Conservation (phyloP, 2,888 invertebrate genomes). For the Drosophila stalkeri region DNA sequence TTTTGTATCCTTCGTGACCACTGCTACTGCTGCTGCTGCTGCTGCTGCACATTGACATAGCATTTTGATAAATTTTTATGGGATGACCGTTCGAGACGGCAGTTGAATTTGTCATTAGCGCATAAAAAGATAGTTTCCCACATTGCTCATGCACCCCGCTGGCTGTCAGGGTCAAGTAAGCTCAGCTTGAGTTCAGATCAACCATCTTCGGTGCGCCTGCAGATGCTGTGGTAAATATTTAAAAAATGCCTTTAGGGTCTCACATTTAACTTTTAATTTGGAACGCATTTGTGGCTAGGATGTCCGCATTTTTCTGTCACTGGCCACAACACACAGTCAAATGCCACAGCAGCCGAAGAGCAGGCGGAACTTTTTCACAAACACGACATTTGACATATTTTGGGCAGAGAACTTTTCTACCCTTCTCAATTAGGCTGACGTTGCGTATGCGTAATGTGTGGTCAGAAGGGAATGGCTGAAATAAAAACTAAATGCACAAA, state of each 20-base stretch:
- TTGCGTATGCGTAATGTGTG: conserved; percentile 71
- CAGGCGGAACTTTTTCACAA: conserved; percentile 33
- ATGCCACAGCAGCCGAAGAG: conserved; percentile 25
- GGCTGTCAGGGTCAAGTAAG: conserved; percentile 10
- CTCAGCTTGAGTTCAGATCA: conserved; percentile 7
- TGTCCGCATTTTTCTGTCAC: conserved; percentile 55
- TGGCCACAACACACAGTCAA: conserved; percentile 30
- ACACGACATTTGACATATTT: conserved; percentile 75
- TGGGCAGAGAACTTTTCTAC: conserved; percentile 64
- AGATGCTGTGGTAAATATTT: conserved; percentile 19
- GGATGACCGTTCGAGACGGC: conserved; percentile 18
- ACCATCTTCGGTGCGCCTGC: neutral
- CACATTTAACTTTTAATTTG: conserved; percentile 50
- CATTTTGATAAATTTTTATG: conserved; percentile 55
- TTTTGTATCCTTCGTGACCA: neutral
- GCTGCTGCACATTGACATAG: conserved; percentile 30
- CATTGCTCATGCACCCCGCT: conserved; percentile 25
- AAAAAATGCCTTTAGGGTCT: conserved; percentile 23
- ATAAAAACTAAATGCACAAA: conserved; percentile 42
- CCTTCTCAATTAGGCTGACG: conserved; percentile 80
- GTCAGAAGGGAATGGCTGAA: conserved; percentile 22
- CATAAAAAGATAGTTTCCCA: conserved; percentile 10
- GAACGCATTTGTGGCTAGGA: conserved; percentile 28
- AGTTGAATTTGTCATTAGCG: conserved; percentile 50
- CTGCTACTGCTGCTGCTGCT: neutral